Base-by-base conservation (phyloP, 2,797 vertebrate genomes). In the Pelochelys cantorii region DNA sequence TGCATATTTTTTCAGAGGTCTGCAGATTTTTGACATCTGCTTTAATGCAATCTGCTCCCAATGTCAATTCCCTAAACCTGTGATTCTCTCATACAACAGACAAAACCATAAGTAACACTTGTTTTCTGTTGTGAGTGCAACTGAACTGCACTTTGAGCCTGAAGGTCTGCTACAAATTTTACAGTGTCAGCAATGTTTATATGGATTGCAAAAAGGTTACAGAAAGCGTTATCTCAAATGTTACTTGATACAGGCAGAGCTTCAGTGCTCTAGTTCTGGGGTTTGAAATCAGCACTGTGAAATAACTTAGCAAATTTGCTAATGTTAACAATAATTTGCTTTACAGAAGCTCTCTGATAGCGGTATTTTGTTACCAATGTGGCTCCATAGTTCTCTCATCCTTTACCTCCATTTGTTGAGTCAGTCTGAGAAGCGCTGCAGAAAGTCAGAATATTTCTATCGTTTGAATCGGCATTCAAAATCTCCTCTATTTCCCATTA, bases 171-270 rank as follows among this genome's bases (percentile, higher is more conserved):
- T 68, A 93, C 78, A 92, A 37, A 90, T 93, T 96, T 95, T 92
- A 95, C 77, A 78, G 60, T 27, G 84, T 97, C 95, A 95, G 85
- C 93, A 95, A 37, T 78, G 80, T 91, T 94, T 95, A 88, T 3
- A 80, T 93, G 86, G 82, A 91, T 54, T 93, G 88, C 71, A 90
- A 90, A 95, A 95, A 96, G 57, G 80, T 93, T 95, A 96, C 25
- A 62, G 23, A 93, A 68, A 93, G 74, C 95, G 91, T 71, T 82
- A 84, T 90, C 74, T 95, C 78, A 13, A 11, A 86, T 90, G 84
- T 93, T 95, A 96, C 34, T 84, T 85, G 71, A 95, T 52, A 86
- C 84, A 65, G 56, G 42, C 53, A 90, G 42, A 83, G 12, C 2
- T 11, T 82, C 86, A 82, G 83, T 79, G 71, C 93, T 93, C 94